Conservation (phyloP, 2,113 vertebrate genomes). For the Callorhinus ursinus region DNA sequence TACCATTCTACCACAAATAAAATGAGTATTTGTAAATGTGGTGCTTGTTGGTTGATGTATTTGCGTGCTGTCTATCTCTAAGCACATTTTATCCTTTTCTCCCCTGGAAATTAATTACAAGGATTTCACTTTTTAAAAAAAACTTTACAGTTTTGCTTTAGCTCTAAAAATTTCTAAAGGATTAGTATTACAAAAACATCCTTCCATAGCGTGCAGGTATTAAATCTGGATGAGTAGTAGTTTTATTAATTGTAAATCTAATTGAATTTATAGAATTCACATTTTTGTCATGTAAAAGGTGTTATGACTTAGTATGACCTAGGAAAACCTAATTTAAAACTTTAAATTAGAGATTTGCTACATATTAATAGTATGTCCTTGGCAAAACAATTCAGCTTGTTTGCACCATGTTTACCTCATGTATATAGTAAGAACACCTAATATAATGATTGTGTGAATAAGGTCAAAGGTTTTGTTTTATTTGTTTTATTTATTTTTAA, state of each 20-base stretch:
- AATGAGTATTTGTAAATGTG: background rate
- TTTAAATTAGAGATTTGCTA: background rate
- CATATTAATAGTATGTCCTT: background rate
- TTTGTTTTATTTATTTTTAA: too few species aligned
- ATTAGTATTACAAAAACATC: background rate
- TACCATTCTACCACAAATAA: background rate
- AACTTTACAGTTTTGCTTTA: background rate
- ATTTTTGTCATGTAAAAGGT: background rate
- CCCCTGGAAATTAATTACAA: background rate
- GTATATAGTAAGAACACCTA: background rate
- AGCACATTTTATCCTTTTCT: background rate
- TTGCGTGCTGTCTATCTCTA: background rate
- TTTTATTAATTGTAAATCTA: background rate
- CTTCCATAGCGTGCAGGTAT: background rate
- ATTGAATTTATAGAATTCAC: background rate
- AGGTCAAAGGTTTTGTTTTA: background rate
- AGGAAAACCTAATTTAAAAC: background rate
- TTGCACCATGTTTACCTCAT: background rate
- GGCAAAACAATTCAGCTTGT: background rate
- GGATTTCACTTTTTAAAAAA: background rate
- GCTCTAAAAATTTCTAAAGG: background rate
- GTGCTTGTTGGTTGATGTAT: background rate
- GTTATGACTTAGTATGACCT: background rate
- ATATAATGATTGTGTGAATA: background rate
- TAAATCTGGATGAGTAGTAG: background rate